Evolutionary conservation across 2,888 invertebrate species (phyloP).

Genomic region (Pterostichus madidus): DNA sequence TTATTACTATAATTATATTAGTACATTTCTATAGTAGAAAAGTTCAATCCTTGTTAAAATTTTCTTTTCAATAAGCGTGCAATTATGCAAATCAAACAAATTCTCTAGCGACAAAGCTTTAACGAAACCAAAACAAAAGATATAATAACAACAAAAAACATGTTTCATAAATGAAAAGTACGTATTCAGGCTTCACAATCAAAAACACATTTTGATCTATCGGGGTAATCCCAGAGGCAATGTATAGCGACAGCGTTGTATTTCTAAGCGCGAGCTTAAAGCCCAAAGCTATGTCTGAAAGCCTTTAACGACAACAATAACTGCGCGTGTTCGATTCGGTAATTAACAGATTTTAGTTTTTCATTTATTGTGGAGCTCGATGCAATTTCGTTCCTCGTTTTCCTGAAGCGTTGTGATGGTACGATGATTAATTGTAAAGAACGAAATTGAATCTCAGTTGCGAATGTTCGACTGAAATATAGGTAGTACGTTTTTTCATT

Average conservation of each 20-base stretch:
- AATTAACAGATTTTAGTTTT: conserved; percentile 56
- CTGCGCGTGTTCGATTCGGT: conserved; percentile 36
- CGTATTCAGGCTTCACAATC: conserved; percentile 11
- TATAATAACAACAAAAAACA: conserved; percentile 1
- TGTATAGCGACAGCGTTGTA: background rate
- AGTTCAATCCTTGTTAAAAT: too few relatives aligned
- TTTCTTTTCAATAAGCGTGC: background rate
- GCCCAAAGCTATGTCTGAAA: conserved; percentile 20
- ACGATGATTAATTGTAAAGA: conserved; percentile 43
- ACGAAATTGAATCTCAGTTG: conserved; percentile 31
- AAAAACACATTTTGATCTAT: conserved; percentile 22
- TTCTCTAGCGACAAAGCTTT: background rate
- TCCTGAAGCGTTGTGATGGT: conserved; percentile 38
- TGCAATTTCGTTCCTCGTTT: conserved; percentile 51
- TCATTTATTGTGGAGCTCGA: conserved; percentile 43
- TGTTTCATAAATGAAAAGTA: conserved; percentile 36
- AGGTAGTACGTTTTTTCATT: background rate
- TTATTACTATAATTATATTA: too few relatives aligned
- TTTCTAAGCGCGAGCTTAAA: background rate
- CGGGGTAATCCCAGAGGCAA: background rate
- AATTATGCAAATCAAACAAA: background rate
- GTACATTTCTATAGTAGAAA: too few relatives aligned
- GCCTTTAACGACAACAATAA: conserved; percentile 14
- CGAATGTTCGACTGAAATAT: conserved; percentile 28
- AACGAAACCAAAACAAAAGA: conserved; percentile 11